A percentile compares a stretch with the other conserved stretches of the same genome.
phyloP scores from a whole-genome alignment of 2,888 invertebrate genomes.

The Mimachlamys varia region DNA sequence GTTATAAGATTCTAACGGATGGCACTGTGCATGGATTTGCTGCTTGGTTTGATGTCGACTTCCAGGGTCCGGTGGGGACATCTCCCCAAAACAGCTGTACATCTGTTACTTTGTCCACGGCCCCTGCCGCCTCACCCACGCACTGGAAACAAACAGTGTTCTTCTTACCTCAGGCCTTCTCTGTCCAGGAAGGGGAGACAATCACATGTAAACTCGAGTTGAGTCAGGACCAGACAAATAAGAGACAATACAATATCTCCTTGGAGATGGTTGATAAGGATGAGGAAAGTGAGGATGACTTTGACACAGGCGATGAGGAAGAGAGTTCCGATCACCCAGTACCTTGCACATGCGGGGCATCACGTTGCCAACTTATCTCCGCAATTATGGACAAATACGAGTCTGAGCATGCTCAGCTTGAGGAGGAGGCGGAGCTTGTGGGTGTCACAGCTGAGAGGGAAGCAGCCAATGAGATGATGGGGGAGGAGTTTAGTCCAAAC shows the following conservation, averaged over 20 bases:
- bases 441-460: constrained; percentile 67
- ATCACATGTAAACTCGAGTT: constrained; percentile 69
- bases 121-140: constrained; percentile 89
- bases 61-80: constrained; percentile 57
- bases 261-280: constrained; percentile 65
- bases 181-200: constrained; percentile 86
- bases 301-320: constrained; percentile 46
- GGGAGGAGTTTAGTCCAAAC: neutral
- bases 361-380: constrained; percentile 70
- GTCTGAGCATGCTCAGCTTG: constrained; percentile 68
- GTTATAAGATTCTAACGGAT: constrained; percentile 67
- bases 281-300: constrained; percentile 48
- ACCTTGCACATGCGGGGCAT: constrained; percentile 73
- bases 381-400: constrained; percentile 74
- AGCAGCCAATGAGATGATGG: constrained; percentile 52
- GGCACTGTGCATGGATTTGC: constrained; percentile 78
- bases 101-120: constrained; percentile 89
- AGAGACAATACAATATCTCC: constrained; percentile 73
- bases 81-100: constrained; percentile 24
- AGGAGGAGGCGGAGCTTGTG: constrained; percentile 69
- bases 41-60: constrained; percentile 79
- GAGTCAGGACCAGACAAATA: constrained; percentile 66
- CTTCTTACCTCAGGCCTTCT: constrained; percentile 89
- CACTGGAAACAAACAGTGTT: constrained; percentile 98
- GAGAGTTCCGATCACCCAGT: constrained; percentile 69